These are phyloP conservation scores for Thalassoma bifasciatum DNA, from an alignment of 2,113 vertebrate species.

Conservation along the genomic window DNA sequence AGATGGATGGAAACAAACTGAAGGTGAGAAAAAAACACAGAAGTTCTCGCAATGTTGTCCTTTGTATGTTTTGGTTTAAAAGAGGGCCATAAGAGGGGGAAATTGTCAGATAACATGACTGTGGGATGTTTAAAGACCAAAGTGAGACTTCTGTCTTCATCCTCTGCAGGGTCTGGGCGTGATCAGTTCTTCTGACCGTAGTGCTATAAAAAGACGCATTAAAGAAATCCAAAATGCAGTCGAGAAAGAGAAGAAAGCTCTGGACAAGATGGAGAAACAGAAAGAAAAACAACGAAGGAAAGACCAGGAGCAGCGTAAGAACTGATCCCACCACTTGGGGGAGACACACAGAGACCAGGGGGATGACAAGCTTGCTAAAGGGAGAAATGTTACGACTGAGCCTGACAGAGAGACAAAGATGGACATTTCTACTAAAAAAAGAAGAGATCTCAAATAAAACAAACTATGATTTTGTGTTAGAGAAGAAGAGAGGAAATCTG, in stretches of 20 bases:
- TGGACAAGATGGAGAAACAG: conserved; percentile 89
- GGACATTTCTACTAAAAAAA: too few relatives aligned
- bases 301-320: conserved; percentile 84
- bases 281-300: conserved; percentile 87
- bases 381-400: too few relatives aligned
- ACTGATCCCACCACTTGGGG: conserved; percentile 39
- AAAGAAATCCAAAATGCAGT: conserved; percentile 86
- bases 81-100: too few relatives aligned
- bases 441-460: too few relatives aligned
- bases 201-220: conserved; percentile 86
- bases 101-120: too few relatives aligned
- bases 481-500: too few relatives aligned
- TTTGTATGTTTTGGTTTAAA: too few relatives aligned
- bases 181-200: conserved; percentile 86
- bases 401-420: too few relatives aligned
- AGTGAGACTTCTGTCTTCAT: not conserved
- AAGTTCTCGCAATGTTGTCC: too few relatives aligned
- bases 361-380: too few relatives aligned
- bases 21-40: conserved; percentile 83
- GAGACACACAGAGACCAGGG: not conserved
- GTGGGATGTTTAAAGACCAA: not conserved
- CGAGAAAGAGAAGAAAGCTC: conserved; percentile 88
- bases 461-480: too few relatives aligned
- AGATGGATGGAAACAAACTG: conserved; percentile 87
- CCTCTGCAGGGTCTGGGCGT: conserved; percentile 87